Evolutionary conservation across 2,113 vertebrate genomes (phyloP).

Genomic region (Hypanus sabinus): DNA sequence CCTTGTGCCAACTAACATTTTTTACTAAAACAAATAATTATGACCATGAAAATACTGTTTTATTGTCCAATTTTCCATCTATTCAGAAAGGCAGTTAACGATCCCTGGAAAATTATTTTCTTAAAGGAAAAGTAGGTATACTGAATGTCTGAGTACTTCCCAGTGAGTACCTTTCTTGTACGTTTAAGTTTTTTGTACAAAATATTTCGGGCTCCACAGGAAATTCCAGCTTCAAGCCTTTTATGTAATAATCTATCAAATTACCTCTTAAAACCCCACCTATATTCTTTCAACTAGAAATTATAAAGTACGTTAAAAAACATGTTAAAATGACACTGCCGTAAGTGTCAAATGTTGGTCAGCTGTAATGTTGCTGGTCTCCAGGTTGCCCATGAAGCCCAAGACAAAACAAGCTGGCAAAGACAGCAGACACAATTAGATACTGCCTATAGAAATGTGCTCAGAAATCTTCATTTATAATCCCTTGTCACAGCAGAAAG

Average conservation of each 20-base stretch:
- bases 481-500: no score
- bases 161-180: background rate
- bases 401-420: no score
- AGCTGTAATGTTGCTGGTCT: no score
- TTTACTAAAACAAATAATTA: background rate
- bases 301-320: no score
- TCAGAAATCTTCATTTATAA: no score
- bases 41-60: background rate
- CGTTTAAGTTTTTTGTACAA: background rate
- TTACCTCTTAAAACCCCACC: background rate
- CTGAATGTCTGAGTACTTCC: background rate
- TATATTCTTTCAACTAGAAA: background rate
- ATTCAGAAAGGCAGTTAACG: background rate
- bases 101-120: constrained; percentile 11
- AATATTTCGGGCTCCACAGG: background rate
- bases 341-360: no score
- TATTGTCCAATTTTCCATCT: constrained; percentile 25
- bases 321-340: no score
- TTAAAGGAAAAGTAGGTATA: constrained; percentile 1
- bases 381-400: no score
- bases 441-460: no score
- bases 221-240: constrained; percentile 13
- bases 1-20: background rate
- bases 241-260: background rate
- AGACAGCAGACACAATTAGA: no score